Base-by-base conservation (phyloP, 2,113 vertebrate genomes). In the Amia ocellicauda region DNA sequence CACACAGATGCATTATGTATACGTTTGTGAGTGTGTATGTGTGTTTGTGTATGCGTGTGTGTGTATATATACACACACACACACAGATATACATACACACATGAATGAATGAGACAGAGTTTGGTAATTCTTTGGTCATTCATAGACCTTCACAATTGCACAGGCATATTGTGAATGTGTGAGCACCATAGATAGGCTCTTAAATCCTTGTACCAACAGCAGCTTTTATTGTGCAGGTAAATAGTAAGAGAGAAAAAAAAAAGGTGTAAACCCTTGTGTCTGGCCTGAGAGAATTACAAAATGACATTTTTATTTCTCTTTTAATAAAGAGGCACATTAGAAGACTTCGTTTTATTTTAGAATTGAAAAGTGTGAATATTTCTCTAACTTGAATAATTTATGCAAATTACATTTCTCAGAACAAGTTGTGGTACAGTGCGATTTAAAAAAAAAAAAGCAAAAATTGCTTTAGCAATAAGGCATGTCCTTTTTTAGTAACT, bases 301-400 rank as follows among this genome's bases (percentile, higher is more conserved):
- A 88, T 88, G 80, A 87, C 85, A 78, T 89, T 89, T 90, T 91
- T 87, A 90, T 92, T 91, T 85, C 89, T 91, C 89, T 92, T 91
- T 90, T 90, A 90, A 93, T 93, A 93, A 92, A 91, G 90, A 92
- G 91, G 92, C 87, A 86, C 85, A 89, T 85, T 87, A 93, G 85
- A 91, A 91, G 90, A 87, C 76, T 83, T 83, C 68, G 86, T 83
- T 91, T 90, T 86, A 87, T 90, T 89, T 92, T 88, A 89, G 87
- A 91, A 83, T 90, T 81, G 81, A 85, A 78, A 85, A 67, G 75
- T 82, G 83, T 85, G 80, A 80, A 75, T 82, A 64, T 87, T 87
- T 86, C 78, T 90, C 85, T 70, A 71, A 78, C 64, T 80, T 80
- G 80, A 80, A 85, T 87, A 83, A 80, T 81, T 74, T 82, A 80